Evolutionary conservation across 1,140 invertebrate species (phyloP), one percentile per base, ranked within the genome.

Genomic region (Cydia strobilella): DNA sequence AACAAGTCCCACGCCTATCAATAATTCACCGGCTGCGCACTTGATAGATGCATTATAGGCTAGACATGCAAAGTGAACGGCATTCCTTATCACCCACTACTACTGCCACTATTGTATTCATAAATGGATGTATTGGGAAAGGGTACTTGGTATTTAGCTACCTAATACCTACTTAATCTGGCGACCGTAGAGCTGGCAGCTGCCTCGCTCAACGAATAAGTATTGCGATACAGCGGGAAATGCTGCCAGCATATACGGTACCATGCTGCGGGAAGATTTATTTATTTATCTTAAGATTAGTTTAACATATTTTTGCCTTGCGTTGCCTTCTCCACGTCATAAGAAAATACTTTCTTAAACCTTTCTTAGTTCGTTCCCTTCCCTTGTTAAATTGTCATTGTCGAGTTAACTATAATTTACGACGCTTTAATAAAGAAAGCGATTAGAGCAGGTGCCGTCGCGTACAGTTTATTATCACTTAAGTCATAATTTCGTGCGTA

Each of bases 351-450:
- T 51, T 51, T 51, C n/a, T n/a, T 51, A 4, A 15, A 45, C 2
- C 48, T 18, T 18, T 51, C 48, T 51, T 51, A 51, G 20, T 23
- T 7, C 0, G 51, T 59, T 23, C 18, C 13, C 15, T 59, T 23
- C 20, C 18, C 54, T 59, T 10, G 54, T 59, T 59, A 59, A 54
- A 7, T 12, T 23, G 20, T 59, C 54, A 59, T 18, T 23, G 54
- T 59, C 54, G 54, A 59, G 54, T 59, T 59, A 59, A 59, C 6
- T 59, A 59, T 59, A 59, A 59, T 59, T 59, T 59, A 59, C 54
- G 54, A 59, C 3, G 20, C 9, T 23, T 59, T 59, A 59, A 59
- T 59, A 23, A 59, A 59, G 54, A 59, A 59, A 59, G 54, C 54
- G 54, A 59, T 59, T 59, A 59, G 15, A 54, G 54, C 54, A 59